A percentile compares a stretch with the other conserved stretches of the same genome.
Conservation (phyloP, 23 tunicate species). For the Clavelina lepadiformis region DNA sequence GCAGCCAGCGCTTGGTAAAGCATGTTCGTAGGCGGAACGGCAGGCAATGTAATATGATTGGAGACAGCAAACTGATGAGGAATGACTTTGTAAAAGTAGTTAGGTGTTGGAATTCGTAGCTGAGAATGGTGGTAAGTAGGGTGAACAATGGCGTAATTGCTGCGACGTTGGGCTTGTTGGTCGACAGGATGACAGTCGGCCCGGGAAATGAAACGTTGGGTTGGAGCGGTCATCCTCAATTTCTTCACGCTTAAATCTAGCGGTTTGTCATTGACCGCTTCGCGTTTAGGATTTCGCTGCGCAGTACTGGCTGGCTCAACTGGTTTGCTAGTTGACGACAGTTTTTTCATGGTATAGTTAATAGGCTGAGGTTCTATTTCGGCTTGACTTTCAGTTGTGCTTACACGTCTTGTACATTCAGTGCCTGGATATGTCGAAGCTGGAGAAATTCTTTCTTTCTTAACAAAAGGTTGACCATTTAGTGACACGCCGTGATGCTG, state of each 20-base stretch:
- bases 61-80: neutral
- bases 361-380: conserved; percentile 3
- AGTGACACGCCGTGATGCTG: no score
- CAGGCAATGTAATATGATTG: neutral
- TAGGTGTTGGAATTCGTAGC: neutral
- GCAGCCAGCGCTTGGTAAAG: no score
- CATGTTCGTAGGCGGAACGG: neutral
- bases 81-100: neutral
- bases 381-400: neutral
- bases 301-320: neutral
- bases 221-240: neutral
- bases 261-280: conserved; percentile 11
- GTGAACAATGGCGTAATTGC: conserved; percentile 1
- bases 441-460: conserved; percentile 13
- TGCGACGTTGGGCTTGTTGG: neutral
- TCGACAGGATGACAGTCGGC: neutral
- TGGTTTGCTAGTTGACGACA: no score
- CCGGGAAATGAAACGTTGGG: neutral
- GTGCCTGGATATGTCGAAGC: conserved; percentile 14
- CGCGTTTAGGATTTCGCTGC: neutral
- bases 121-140: conserved; percentile 4
- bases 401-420: no score
- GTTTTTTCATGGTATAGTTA: neutral
- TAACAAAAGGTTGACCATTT: no score
- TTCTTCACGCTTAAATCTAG: conserved; percentile 36